Conservation (phyloP, 2,113 vertebrate genomes). For the Zosterops japonicus region DNA sequence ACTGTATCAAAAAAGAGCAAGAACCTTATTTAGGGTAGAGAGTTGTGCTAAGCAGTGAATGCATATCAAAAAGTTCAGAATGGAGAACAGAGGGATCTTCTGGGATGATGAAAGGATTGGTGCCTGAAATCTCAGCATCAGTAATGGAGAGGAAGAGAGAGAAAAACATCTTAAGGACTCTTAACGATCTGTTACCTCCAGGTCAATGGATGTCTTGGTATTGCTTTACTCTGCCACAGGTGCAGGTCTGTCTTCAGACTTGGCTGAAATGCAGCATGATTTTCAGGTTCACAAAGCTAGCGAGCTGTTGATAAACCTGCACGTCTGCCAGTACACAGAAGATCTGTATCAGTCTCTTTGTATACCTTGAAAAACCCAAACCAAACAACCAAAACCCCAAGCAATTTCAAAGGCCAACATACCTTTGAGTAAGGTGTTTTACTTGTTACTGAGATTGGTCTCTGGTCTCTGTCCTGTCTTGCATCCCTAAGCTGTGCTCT, state of each 20-base stretch:
- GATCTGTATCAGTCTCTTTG: neutral
- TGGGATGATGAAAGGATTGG: neutral
- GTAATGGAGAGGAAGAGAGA: neutral
- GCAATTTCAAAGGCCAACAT: neutral
- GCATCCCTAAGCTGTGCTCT: neutral
- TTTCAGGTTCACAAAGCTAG: neutral
- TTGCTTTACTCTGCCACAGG: neutral
- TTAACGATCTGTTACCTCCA: neutral
- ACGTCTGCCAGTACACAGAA: rapidly evolving
- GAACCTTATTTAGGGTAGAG: neutral
- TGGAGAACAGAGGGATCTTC: neutral
- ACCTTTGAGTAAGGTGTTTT: neutral
- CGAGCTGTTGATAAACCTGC: neutral
- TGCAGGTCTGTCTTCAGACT: neutral
- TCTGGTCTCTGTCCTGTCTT: neutral
- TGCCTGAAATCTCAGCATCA: neutral
- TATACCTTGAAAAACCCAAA: neutral
- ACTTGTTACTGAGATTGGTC: neutral
- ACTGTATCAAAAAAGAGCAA: neutral
- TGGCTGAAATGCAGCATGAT: neutral
- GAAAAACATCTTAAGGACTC: neutral
- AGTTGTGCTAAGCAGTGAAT: rapidly evolving
- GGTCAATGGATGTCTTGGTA: neutral
- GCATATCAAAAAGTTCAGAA: neutral
- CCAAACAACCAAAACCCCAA: neutral